These are phyloP conservation scores for Progne subis DNA, from an alignment of 2,113 vertebrate species.

Conservation along the genomic window DNA sequence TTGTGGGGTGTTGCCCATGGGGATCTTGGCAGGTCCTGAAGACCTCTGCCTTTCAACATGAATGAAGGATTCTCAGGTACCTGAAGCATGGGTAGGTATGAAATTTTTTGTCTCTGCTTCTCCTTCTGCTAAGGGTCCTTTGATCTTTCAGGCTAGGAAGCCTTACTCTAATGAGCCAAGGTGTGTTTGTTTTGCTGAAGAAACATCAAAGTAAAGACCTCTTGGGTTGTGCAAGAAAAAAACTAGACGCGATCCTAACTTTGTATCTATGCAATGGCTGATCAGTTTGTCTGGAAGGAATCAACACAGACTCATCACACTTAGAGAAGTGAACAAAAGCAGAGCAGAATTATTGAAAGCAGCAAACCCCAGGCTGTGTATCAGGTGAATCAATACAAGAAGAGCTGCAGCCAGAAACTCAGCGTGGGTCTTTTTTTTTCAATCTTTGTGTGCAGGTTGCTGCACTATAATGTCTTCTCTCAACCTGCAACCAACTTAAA, in stretches of 20 bases:
- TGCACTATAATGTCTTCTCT: not conserved
- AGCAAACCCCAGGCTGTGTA: not conserved
- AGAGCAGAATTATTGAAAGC: not conserved
- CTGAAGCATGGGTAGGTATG: not conserved
- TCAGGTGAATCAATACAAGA: not conserved
- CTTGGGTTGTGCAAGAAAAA: not conserved
- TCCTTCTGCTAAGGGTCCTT: not conserved
- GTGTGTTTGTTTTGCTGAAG: not conserved
- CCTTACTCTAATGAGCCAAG: not conserved
- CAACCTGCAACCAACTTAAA: not conserved
- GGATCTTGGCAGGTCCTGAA: not conserved
- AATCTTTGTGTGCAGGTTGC: not conserved
- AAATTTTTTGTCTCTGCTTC: not conserved
- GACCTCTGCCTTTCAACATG: rapidly evolving
- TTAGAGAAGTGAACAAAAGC: not conserved
- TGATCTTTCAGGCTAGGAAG: not conserved
- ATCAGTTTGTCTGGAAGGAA: not conserved
- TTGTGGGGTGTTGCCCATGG: not conserved
- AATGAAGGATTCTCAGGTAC: not conserved
- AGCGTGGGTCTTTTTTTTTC: rapidly evolving
- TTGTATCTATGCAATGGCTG: not conserved
- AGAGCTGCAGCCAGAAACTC: not conserved
- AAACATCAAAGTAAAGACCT: not conserved
- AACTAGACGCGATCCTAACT: not conserved
- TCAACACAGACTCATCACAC: not conserved